phyloP scores from a whole-genome alignment of 92 coral and sea anemone species.

The Epizoanthus scotinus region DNA sequence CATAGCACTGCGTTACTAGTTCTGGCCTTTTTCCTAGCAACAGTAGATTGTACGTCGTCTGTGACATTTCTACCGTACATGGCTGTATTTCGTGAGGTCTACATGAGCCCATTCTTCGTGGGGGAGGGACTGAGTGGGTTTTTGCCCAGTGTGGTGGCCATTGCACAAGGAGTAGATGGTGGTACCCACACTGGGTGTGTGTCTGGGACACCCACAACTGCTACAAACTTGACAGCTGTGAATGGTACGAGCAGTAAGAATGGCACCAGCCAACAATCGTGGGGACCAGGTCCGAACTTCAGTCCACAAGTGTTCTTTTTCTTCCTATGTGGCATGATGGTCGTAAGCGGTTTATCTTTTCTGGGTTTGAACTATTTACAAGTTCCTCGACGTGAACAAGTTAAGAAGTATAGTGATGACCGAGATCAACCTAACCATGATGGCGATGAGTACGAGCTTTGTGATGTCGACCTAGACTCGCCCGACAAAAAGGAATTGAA shows the following conservation, averaged over 20 bases:
- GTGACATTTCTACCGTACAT: slow-evolving; percentile 95
- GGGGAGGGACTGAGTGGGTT: slow-evolving; percentile 97
- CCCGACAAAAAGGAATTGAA: background rate
- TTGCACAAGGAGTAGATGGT: slow-evolving; percentile 87
- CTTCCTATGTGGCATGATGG: slow-evolving; percentile 81
- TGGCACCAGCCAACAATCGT: slow-evolving; percentile 13
- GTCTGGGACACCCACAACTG: slow-evolving; percentile 28
- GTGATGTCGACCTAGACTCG: background rate
- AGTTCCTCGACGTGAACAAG: slow-evolving; percentile 57
- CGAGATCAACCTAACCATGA: background rate
- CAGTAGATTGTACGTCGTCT: slow-evolving; percentile 93
- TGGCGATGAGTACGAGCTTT: slow-evolving; percentile 32
- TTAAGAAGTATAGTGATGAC: slow-evolving; percentile 31
- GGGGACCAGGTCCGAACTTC: slow-evolving; percentile 84
- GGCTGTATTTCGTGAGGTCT: slow-evolving; percentile 75
- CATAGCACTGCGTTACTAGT: slow-evolving; percentile 83
- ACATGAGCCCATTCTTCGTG: slow-evolving; percentile 89
- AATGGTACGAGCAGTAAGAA: slow-evolving; percentile 18
- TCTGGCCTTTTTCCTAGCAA: slow-evolving; percentile 79
- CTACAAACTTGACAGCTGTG: background rate
- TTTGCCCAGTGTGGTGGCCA: slow-evolving; percentile 87
- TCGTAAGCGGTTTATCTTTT: slow-evolving; percentile 68
- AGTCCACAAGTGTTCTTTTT: slow-evolving; percentile 84
- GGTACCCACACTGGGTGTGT: slow-evolving; percentile 59
- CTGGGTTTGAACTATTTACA: slow-evolving; percentile 71